phyloP scores from a whole-genome alignment of 2,113 vertebrate genomes.

The Thalassoma bifasciatum region DNA sequence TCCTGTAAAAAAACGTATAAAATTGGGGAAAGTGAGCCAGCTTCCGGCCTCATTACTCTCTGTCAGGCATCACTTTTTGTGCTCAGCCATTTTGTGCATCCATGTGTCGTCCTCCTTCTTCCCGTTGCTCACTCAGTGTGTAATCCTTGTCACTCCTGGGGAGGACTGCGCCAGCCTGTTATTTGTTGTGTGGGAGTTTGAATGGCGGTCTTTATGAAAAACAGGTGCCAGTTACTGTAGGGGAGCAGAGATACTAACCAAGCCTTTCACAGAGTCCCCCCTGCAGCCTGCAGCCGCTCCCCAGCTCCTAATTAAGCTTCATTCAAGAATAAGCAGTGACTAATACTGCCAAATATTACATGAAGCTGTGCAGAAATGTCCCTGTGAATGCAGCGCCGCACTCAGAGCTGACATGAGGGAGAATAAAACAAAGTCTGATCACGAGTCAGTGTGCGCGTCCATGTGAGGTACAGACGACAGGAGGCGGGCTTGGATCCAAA shows the following conservation, averaged over 20 bases:
- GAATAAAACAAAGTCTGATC: neutral
- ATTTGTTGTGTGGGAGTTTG: conserved; percentile 47
- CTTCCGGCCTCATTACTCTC: no score
- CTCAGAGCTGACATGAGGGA: neutral
- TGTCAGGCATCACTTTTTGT: neutral
- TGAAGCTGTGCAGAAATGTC: conserved; percentile 8
- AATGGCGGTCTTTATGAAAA: conserved; percentile 47
- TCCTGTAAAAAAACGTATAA: no score
- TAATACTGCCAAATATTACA: conserved; percentile 33
- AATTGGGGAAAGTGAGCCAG: no score
- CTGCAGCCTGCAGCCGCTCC: conserved; percentile 68
- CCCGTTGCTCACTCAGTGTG: neutral
- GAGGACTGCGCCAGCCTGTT: conserved; percentile 36
- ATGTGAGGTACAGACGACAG: neutral
- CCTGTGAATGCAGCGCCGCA: neutral
- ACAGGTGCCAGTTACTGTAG: conserved; percentile 54
- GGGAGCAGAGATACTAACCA: conserved; percentile 31
- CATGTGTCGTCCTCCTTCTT: neutral
- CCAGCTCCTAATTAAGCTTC: conserved; percentile 65
- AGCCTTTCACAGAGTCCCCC: conserved; percentile 77
- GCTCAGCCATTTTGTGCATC: neutral
- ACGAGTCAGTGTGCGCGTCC: neutral
- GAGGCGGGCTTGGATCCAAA: no score
- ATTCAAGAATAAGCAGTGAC: conserved; percentile 41
- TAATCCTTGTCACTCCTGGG: conserved; percentile 6